Evolutionary conservation across 2,888 invertebrate species (phyloP), one percentile per base, ranked within the genome.

Genomic region (Oscheius sp.): DNA sequence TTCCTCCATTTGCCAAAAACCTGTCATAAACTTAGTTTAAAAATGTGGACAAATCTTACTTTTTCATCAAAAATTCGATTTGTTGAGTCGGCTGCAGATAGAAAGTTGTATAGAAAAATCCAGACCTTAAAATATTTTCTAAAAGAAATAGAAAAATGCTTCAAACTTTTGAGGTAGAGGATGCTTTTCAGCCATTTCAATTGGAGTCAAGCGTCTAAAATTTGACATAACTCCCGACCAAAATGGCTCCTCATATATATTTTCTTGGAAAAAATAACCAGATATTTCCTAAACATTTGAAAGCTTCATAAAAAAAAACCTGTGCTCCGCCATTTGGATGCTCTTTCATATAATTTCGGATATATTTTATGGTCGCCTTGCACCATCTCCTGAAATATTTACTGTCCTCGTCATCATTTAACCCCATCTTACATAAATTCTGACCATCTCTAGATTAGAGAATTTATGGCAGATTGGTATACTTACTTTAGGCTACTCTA

Each of bases 61-160:
- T 57, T 8, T 61, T 50, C 12, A 69, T 71, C 10, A 69, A 65
- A 68, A 73, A 74, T 3, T 48, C 29, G 27, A 80, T 67, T 52
- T 78, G 75, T 3, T 65, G 31, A 1, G 78, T 76, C 5, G 78
- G 74, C 46, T 80, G 72, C 5, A 80, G 58, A 58, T 72, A 78
- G 52, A 71, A 70, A 20, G 78, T 80, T 0, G 79, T 72, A 71
- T 61, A 78, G 71, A 78, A 78, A 2, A 66, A 55, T 3, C 76
- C 79, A 55, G 71, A 69, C 64, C 77, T 79, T 48, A 45, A 67
- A 5, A 39, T 12, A n/a, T n/a, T n/a, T n/a, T n/a, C n/a, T n/a
- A n/a, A n/a, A n/a, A n/a, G n/a, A n/a, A n/a, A n/a, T n/a, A n/a
- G n/a, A n/a, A n/a, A 53, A 17, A 53, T 15, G 3, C 12, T 37